Base-by-base conservation (phyloP, 2,888 invertebrate species). In the Mesorhabditis sp. region DNA sequence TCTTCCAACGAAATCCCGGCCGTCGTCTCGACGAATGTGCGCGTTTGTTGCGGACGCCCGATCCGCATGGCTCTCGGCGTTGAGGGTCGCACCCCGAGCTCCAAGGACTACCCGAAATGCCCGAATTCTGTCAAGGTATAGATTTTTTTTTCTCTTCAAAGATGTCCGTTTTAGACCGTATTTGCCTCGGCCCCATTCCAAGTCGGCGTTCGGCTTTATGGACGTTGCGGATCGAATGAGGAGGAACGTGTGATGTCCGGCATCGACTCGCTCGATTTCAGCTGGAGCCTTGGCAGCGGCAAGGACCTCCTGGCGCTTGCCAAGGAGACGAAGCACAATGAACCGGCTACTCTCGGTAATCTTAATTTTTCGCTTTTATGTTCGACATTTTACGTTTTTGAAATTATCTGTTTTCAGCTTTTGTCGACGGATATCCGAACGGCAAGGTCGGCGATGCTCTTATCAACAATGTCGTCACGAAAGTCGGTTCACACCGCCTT, bases 11-110 rank as follows among this genome's bases (percentile, higher is more conserved):
- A 76, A 1, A 62, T 79, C 6, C 83, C 83, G 4, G 72, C 80
- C 41, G 69, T 74, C 42, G 69, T 77, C 6, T 70, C 68, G 6
- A 65, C 74, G 6, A 69, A 65, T 7, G 66, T 81, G 42, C 67
- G 67, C 3, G 68, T 82, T 28, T 82, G 82, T 66, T 82, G 82
- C 64, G 70, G 77, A 10, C 65, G 66, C 10, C 79, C 81, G n/a
- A 73, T 71, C 45, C 69, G 80, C 45, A 45, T 82, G 41, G 71
- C 75, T n/a, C 73, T 80, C 28, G 63, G 68, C 15, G 65, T 70
- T 4, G 64, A 72, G 28, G 41, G 64, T n/a, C 28, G 28, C 28
- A 28, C 28, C 28, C 28, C 28, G 28, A 28, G 28, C 28, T 28
- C 28, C 28, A 50, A 50, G 66, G n/a, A 50, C 58, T 10, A 10